Evolutionary conservation across 2,888 invertebrate species (phyloP).

Genomic region (Diachrysia chrysitis): DNA sequence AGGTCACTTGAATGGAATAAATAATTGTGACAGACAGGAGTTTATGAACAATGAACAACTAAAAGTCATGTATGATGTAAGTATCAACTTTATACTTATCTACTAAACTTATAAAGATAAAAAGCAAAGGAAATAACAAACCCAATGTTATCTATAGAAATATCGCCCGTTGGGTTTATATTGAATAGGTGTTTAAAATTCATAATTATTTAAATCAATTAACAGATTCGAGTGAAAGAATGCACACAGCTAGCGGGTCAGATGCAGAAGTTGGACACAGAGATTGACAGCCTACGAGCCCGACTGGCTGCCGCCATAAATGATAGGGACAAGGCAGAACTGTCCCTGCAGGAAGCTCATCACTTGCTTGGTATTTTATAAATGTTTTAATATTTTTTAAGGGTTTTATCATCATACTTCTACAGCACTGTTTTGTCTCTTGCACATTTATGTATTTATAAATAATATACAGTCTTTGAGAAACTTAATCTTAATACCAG

Average conservation of each 20-base stretch:
- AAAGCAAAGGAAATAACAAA: no score
- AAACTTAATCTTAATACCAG: no score
- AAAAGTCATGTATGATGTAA: constrained; percentile 85
- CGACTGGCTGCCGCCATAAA: constrained; percentile 89
- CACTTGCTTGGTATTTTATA: constrained; percentile 88
- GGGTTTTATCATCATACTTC: background rate
- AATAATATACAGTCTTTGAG: no score
- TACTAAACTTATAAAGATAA: no score
- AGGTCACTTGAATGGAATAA: constrained; percentile 81
- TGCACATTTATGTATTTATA: background rate
- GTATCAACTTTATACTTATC: constrained; percentile 13
- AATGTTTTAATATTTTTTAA: background rate
- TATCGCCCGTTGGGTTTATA: no score
- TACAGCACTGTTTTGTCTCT: background rate
- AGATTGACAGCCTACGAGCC: constrained; percentile 87
- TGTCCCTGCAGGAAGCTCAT: constrained; percentile 90
- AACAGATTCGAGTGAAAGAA: constrained; percentile 85
- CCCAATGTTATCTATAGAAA: no score
- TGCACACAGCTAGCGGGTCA: constrained; percentile 80
- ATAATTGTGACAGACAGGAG: constrained; percentile 81
- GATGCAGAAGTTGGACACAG: constrained; percentile 77
- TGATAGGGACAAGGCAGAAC: constrained; percentile 89
- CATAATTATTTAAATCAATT: background rate
- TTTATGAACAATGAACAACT: constrained; percentile 81
- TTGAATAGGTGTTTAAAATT: no score